Conservation (phyloP, 2,113 vertebrate genomes). For the Pagrus major region DNA sequence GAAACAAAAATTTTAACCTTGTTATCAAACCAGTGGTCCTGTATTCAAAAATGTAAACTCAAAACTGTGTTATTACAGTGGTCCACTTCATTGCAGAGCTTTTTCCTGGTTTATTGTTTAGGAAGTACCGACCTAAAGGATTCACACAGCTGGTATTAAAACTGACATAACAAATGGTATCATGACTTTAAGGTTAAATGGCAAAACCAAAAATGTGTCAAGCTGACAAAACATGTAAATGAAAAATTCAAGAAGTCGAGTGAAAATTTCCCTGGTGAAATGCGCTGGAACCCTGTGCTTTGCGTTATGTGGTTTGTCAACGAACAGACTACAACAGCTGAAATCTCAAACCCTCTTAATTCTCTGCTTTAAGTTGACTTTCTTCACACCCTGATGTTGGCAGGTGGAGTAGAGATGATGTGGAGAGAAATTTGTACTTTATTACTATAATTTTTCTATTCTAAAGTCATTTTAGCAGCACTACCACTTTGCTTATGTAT, state of each 20-base stretch:
- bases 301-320: neutral
- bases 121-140: neutral
- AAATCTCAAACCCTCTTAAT: neutral
- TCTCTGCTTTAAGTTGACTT: constrained; percentile 32
- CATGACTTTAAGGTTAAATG: neutral
- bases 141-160: neutral
- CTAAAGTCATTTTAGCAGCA: neutral
- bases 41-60: neutral
- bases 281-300: constrained; percentile 1
- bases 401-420: neutral
- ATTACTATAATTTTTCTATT: neutral
- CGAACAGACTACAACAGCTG: neutral
- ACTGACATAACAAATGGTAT: neutral
- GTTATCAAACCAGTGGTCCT: neutral
- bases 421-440: neutral
- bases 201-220: neutral
- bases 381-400: neutral
- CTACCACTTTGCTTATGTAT: neutral
- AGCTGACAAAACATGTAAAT: neutral
- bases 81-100: neutral
- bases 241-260: neutral
- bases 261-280: neutral
- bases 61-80: neutral
- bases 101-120: neutral
- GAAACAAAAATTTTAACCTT: neutral